Evolutionary conservation across 2,888 invertebrate species (phyloP).

Genomic region (Ommatoiulus sabulosus): DNA sequence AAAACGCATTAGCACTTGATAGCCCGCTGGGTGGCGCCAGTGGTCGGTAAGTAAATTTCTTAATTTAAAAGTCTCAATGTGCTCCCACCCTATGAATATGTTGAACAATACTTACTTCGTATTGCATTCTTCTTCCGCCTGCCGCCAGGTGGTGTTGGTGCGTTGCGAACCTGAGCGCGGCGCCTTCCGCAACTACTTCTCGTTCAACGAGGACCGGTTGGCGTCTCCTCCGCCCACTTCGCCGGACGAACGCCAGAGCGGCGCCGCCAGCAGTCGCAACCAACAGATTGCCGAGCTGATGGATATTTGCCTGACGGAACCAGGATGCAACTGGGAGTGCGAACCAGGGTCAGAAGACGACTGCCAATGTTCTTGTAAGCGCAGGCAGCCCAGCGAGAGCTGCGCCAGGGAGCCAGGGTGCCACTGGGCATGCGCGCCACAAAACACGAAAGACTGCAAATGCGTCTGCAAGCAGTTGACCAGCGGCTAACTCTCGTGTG

Average conservation of each 20-base stretch:
- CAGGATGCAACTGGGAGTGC: conserved; percentile 17
- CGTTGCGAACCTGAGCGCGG: background rate
- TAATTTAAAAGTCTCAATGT: no score
- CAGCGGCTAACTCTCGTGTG: background rate
- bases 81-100: no score
- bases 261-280: background rate
- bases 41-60: no score
- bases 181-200: conserved; percentile 41
- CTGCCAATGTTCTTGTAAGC: conserved; percentile 20
- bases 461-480: conserved; percentile 27
- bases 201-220: conserved; percentile 11
- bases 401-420: conserved; percentile 39
- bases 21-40: no score
- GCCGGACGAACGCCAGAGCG: background rate
- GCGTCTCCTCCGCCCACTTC: background rate
- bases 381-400: conserved; percentile 25
- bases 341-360: background rate
- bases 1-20: no score
- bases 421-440: background rate
- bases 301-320: conserved; percentile 29
- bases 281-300: conserved; percentile 27
- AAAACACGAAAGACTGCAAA: background rate
- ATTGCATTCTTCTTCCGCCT: no score
- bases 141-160: conserved; percentile 1
- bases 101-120: no score